Conservation (phyloP, 2,113 vertebrate genomes). For the Chionodraco myersi region DNA sequence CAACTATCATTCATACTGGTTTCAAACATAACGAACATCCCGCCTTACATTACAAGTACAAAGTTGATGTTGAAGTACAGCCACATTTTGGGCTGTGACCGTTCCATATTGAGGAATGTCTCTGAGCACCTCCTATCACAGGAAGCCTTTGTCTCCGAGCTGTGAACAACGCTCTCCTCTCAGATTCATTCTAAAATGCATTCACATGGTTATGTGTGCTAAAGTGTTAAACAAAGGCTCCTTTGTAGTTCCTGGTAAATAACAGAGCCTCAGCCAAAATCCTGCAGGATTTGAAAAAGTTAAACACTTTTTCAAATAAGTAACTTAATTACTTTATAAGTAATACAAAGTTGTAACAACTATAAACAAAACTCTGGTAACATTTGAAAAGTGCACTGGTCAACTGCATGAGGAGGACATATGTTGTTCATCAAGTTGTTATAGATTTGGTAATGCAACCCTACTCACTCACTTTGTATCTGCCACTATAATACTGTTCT, state of each 20-base stretch:
- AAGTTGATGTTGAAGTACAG: not conserved
- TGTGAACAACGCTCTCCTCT: not conserved
- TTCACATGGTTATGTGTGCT: not conserved
- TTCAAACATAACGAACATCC: not conserved
- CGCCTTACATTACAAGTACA: not conserved
- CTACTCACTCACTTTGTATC: not conserved
- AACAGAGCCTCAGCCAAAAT: not conserved
- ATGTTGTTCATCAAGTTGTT: not conserved
- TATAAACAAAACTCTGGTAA: too few species aligned
- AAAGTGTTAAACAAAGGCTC: conserved; percentile 1
- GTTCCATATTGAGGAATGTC: not conserved
- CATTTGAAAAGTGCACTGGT: not conserved
- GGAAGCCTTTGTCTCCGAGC: too few species aligned
- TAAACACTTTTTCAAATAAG: too few species aligned
- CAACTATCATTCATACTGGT: not conserved
- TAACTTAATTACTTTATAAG: too few species aligned
- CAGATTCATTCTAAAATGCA: not conserved
- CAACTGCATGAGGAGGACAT: not conserved
- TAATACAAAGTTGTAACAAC: too few species aligned
- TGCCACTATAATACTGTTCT: not conserved
- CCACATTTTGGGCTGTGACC: not conserved
- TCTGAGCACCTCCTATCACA: not conserved
- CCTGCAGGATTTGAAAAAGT: too few species aligned
- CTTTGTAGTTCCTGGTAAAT: not conserved
- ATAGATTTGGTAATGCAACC: too few species aligned